A percentile compares a stretch with the other conserved stretches of the same genome.
Evolutionary conservation across 2,888 invertebrate genomes (phyloP).

Genomic region (Ormia ochracea): DNA sequence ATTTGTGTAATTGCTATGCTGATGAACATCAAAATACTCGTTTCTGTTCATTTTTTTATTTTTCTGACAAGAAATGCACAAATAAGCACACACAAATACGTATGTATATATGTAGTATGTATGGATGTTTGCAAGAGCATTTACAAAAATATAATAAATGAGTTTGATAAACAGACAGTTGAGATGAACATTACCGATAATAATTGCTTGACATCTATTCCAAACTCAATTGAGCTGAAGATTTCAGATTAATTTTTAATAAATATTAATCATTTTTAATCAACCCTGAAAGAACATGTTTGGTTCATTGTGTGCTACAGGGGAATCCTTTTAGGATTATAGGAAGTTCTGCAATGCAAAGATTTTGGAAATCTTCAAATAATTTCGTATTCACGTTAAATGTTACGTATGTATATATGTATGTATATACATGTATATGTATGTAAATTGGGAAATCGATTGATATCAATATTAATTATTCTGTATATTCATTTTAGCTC

Average conservation of each 20-base stretch:
- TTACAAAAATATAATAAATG: slow-evolving; percentile 41
- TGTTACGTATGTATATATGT: no score
- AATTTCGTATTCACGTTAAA: no score
- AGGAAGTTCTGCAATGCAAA: no score
- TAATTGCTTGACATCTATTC: slow-evolving; percentile 74
- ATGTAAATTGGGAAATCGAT: no score
- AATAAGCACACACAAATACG: not conserved
- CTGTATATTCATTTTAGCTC: no score
- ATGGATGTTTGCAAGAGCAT: slow-evolving; percentile 68
- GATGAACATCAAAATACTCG: slow-evolving; percentile 25
- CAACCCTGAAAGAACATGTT: no score
- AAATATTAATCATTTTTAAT: not conserved
- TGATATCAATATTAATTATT: no score
- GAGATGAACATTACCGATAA: slow-evolving; percentile 74
- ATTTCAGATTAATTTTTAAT: slow-evolving; percentile 16
- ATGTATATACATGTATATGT: no score
- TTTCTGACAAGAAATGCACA: not conserved
- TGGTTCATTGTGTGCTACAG: no score
- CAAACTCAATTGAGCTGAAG: slow-evolving; percentile 74
- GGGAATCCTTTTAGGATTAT: no score
- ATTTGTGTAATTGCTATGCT: slow-evolving; percentile 55
- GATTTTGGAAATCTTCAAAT: no score
- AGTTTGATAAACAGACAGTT: slow-evolving; percentile 61
- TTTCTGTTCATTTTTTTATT: slow-evolving; percentile 1
- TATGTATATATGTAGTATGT: not conserved